Evolutionary conservation across 2,113 vertebrate species (phyloP).

Genomic region (Pteropus alecto): DNA sequence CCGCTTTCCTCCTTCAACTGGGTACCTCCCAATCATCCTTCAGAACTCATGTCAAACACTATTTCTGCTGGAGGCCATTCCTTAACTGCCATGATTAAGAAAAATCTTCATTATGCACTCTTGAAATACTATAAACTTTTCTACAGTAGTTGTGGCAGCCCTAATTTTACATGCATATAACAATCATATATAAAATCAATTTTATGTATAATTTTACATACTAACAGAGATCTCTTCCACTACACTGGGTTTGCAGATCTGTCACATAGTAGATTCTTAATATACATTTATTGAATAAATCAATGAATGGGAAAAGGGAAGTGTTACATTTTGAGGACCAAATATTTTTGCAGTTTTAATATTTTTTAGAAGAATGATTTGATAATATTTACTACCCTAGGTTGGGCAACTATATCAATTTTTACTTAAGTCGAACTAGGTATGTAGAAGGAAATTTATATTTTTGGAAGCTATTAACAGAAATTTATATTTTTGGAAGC

Average conservation of each 20-base stretch:
- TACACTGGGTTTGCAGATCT: not conserved
- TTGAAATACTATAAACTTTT: not conserved
- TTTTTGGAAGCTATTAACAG: not conserved
- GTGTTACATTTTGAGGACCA: not conserved
- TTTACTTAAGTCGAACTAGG: not conserved
- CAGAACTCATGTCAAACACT: no score
- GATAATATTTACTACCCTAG: not conserved
- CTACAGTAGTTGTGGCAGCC: not conserved
- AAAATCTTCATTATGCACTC: not conserved
- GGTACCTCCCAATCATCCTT: not conserved
- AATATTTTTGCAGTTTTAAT: not conserved
- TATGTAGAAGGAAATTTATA: not conserved
- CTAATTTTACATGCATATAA: not conserved
- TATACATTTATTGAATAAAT: not conserved
- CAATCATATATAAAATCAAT: not conserved
- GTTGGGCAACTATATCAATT: not conserved
- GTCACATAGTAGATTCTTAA: not conserved
- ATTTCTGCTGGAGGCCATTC: not conserved
- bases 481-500: not conserved
- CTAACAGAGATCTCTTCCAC: not conserved
- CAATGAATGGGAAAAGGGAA: not conserved
- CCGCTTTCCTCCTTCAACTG: not conserved
- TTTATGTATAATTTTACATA: not conserved
- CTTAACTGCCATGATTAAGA: not conserved
- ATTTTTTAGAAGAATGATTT: not conserved